Base-by-base conservation (phyloP, 2,797 vertebrate genomes). In the Rhinoraja longicauda region DNA sequence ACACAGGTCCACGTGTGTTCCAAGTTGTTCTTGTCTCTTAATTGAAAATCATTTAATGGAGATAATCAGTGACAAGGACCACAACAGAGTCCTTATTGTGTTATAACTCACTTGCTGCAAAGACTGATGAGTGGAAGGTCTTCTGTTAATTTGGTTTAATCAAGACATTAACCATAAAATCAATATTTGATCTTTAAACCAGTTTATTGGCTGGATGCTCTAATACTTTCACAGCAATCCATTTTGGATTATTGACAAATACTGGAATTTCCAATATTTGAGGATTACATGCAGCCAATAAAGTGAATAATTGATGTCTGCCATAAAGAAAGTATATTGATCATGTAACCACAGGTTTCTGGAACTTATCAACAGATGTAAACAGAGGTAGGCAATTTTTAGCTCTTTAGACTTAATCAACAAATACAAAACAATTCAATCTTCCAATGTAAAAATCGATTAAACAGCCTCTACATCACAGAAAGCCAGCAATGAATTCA, bases 161-260 rank as follows among this genome's bases (percentile, higher is more conserved):
- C 57, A 86, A 86, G 59, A 86, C 57, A 86, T 86, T 13, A 86
- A 62, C 12, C 57, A 62, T 62, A 62, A 86, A 86, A 86, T 86
- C 57, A 86, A 86, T 86, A 57, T 86, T 86, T 86, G 24, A 84
- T 84, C 81, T 12, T 53, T 84, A 29, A 86, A 19, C 82, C 82
- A 86, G 29, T 86, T 86, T 62, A 62, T 86, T 57, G 29, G 57
- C 26, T n/a, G 12, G 82, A 59, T 86, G 53, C 1, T 59, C 86
- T 32, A 62, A 86, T 12, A n/a, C 57, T 62, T 86, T 62, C n/a
- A 57, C 12, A 86, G n/a, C 62, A n/a, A 86, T 86, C 86, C 57
- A 86, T 86, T 29, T n/a, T 7, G 29, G 8, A 13, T 86, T 62
- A 86, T 62, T 62, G 26, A n/a, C 82, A 86, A 62, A 86, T 81